Conservation (phyloP, 2,797 vertebrate species). For the Pitangus sulphuratus region DNA sequence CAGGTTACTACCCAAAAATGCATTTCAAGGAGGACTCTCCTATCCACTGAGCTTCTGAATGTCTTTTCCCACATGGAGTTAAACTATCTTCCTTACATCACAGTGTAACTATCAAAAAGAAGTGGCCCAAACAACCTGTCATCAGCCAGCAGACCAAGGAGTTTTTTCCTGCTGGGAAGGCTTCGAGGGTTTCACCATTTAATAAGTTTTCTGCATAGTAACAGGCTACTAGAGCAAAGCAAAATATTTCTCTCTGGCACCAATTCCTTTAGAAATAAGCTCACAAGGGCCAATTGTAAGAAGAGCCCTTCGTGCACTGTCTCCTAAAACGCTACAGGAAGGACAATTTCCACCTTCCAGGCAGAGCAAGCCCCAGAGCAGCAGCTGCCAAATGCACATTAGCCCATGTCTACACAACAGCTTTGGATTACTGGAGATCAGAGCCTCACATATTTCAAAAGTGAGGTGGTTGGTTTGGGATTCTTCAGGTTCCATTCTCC, state of each 20-base stretch:
- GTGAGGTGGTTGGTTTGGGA: rapidly evolving
- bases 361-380: not conserved
- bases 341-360: not conserved
- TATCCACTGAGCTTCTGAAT: not conserved
- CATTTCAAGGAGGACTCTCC: not conserved
- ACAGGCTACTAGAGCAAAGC: not conserved
- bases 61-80: not conserved
- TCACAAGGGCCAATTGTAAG: not conserved
- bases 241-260: not conserved
- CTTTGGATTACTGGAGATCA: not conserved
- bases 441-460: not conserved
- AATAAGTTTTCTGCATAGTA: not conserved
- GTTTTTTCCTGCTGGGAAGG: not conserved
- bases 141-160: not conserved
- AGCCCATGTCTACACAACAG: not conserved
- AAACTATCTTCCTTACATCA: not conserved
- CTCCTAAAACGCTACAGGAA: not conserved
- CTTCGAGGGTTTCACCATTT: rapidly evolving
- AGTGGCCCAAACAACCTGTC: not conserved
- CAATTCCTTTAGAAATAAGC: not conserved
- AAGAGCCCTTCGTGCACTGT: rapidly evolving
- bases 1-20: not conserved
- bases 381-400: not conserved
- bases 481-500: not conserved
- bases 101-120: not conserved